phyloP scores from a whole-genome alignment of 2,113 vertebrate genomes.

The Sphaerodactylus townsendi region DNA sequence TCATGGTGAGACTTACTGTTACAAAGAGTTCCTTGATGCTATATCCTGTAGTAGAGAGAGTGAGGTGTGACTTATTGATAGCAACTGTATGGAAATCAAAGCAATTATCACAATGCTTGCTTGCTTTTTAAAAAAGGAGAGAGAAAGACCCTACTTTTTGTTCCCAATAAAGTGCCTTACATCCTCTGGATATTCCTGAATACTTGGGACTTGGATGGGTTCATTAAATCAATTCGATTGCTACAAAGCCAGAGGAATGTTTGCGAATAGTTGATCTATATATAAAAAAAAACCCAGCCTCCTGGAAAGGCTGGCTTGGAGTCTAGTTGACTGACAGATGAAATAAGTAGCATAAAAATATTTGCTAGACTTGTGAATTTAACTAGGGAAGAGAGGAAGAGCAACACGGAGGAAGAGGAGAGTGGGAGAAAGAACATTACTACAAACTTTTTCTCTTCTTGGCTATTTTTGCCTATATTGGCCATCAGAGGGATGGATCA shows the following conservation, averaged over 20 bases:
- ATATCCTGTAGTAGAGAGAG: constrained; percentile 58
- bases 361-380: no score
- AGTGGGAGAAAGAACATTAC: no score
- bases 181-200: background rate
- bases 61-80: constrained; percentile 12
- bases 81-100: background rate
- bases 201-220: background rate
- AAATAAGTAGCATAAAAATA: background rate
- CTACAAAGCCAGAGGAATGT: background rate
- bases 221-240: background rate
- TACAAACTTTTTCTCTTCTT: no score
- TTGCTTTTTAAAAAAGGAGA: background rate
- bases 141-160: fast-evolving
- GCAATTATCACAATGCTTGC: background rate
- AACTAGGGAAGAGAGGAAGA: no score
- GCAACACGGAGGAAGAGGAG: no score
- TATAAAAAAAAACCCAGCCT: background rate
- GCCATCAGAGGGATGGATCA: no score
- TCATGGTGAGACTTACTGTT: constrained; percentile 37
- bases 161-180: background rate
- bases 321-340: background rate
- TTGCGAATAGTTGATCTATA: background rate
- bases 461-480: no score
- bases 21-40: constrained; percentile 59
- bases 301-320: background rate